These are phyloP conservation scores for Heliornis fulica DNA, from an alignment of 2,113 vertebrate genomes.

Conservation along the genomic window DNA sequence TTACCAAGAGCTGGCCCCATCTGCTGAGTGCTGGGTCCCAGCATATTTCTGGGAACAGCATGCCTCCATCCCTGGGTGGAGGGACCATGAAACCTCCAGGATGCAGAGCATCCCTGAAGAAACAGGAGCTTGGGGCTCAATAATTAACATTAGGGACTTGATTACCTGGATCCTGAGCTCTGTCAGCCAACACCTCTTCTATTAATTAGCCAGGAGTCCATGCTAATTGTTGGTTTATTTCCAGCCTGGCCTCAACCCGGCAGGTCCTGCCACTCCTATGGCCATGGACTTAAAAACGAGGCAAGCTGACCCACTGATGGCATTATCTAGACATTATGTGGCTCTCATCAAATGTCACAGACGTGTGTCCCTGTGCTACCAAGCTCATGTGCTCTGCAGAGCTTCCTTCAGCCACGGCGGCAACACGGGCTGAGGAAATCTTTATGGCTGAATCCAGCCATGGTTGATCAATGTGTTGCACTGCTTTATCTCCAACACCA, in stretches of 20 bases:
- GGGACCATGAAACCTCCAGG: background rate
- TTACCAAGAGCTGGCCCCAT: background rate
- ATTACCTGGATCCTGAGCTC: background rate
- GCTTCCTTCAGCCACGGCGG: background rate
- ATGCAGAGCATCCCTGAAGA: background rate
- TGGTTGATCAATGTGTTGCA: background rate
- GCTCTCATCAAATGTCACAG: background rate
- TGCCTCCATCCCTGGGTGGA: too few species aligned
- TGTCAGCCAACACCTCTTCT: background rate
- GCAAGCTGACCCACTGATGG: rapidly evolving
- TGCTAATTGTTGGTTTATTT: too few species aligned
- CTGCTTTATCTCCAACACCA: background rate
- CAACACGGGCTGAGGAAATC: background rate
- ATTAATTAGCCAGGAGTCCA: background rate
- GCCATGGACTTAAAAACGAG: background rate
- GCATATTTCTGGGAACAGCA: background rate
- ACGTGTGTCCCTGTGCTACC: background rate
- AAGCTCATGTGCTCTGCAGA: background rate
- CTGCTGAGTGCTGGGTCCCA: background rate
- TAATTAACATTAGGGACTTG: background rate
- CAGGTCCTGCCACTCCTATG: too few species aligned
- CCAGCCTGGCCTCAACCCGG: too few species aligned
- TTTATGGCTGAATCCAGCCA: background rate
- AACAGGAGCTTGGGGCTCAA: background rate
- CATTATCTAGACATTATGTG: rapidly evolving